Conservation (phyloP, 1,140 invertebrate species). For the Drosophila littoralis region DNA sequence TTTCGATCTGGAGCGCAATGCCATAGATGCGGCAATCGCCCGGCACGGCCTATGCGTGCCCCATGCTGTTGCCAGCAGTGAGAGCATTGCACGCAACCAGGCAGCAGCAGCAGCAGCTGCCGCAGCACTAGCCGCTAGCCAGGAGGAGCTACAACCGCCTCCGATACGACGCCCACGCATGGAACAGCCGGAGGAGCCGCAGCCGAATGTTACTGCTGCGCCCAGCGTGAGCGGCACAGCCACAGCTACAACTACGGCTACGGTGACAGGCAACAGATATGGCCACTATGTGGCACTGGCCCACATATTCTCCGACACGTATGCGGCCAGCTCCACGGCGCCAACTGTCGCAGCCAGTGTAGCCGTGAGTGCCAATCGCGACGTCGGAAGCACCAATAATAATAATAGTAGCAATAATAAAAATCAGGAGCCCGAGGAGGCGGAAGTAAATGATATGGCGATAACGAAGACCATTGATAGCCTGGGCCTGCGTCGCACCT, state of each 20-base stretch:
- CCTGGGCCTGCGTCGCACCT: constrained; percentile 38
- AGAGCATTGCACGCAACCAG: not conserved
- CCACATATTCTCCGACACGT: constrained; percentile 33
- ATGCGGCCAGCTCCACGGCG: not conserved
- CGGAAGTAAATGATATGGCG: constrained; percentile 33
- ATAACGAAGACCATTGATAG: constrained; percentile 41
- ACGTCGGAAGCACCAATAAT: not conserved
- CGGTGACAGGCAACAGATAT: not conserved
- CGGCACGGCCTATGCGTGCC: constrained; percentile 39
- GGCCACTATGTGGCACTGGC: constrained; percentile 38
- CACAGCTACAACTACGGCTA: not conserved
- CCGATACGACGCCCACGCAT: constrained; percentile 43
- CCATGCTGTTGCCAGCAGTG: not conserved
- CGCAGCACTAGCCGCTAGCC: not conserved
- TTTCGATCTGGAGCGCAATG: constrained; percentile 45
- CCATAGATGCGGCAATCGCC: constrained; percentile 46
- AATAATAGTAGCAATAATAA: constrained; percentile 13
- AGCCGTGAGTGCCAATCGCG: not conserved
- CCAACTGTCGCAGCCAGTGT: not conserved
- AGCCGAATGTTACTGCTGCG: not conserved
- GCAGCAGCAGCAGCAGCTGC: not conserved
- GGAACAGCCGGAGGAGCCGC: constrained; percentile 1
- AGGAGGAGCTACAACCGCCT: constrained; percentile 27
- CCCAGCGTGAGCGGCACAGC: not conserved
- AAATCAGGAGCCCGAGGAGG: constrained; percentile 18